Conservation (phyloP, 2,888 invertebrate species). For the Cosmorhoe ocellata region DNA sequence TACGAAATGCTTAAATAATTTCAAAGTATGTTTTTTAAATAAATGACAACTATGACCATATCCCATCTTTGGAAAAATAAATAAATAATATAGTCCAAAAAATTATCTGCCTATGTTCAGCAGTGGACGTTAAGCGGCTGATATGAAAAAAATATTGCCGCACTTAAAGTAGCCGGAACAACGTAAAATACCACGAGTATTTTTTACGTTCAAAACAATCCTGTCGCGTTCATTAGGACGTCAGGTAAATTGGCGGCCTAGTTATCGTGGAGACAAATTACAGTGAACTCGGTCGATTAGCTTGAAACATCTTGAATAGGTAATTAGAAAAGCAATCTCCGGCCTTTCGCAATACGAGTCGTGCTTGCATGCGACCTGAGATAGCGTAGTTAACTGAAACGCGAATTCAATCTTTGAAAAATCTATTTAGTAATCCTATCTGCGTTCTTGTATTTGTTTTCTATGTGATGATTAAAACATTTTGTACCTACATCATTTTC, state of each 20-base stretch:
- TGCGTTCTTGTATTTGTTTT: not conserved
- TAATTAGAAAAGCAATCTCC: constrained; percentile 65
- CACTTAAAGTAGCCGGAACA: not conserved
- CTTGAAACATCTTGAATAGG: constrained; percentile 31
- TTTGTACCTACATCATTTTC: too few species aligned
- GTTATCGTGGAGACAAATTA: constrained; percentile 48
- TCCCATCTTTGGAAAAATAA: too few species aligned
- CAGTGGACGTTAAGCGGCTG: too few species aligned
- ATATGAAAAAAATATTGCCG: too few species aligned
- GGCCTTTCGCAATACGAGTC: constrained; percentile 35
- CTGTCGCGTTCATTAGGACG: constrained; percentile 13
- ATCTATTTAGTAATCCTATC: constrained; percentile 15
- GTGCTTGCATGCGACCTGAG: constrained; percentile 41
- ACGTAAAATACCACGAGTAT: too few species aligned
- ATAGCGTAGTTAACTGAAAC: constrained; percentile 57
- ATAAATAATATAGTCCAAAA: too few species aligned
- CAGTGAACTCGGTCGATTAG: constrained; percentile 32
- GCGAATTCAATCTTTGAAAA: constrained; percentile 48
- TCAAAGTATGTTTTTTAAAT: too few species aligned
- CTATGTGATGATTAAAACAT: constrained; percentile 1
- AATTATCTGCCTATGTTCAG: too few species aligned
- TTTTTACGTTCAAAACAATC: not conserved
- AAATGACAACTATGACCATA: too few species aligned
- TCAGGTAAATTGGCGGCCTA: constrained; percentile 28
- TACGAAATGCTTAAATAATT: too few species aligned